Base-by-base conservation (phyloP, 2,797 vertebrate genomes). In the Coracias cyanogaster region DNA sequence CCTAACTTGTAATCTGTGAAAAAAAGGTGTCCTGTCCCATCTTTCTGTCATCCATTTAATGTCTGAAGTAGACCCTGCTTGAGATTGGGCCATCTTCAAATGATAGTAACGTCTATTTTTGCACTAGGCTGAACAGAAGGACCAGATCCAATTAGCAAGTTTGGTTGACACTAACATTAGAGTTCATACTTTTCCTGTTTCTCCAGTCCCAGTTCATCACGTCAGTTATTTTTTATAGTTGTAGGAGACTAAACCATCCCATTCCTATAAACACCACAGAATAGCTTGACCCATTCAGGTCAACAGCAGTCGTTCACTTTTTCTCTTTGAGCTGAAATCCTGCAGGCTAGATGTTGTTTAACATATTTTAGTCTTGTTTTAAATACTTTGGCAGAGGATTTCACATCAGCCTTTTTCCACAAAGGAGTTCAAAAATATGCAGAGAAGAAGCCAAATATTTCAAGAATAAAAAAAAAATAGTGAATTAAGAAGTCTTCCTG, bases 341-440 rank as follows among this genome's bases (percentile, higher is more conserved):
- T 87, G 7, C 8, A 73, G 48, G 28, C 45, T 74, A 62, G 62
- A 39, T 72, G 20, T 70, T 84, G 8, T 43, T 96, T 65, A 61
- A 35, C 3, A 6, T 67, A 70, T 73, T 92, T 93, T 1, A 0
- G 84, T 91, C 35, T 61, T 9, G 60, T 61, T 91, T 64, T 35
- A 81, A 88, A 84, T 86, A 17, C 10, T 83, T 81, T 95, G 46
- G 61, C 71, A 93, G 41, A 80, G 21, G 25, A 58, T 89, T 91
- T 76, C 69, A 73, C 12, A 16, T 71, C 31, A 73, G 20, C 21
- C 6, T 60, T 90, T 82, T 93, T 70, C 49, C 29, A 66, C 69
- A 87, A 55, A 93, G 72, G 43, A 81, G 15, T 73, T 92, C 24
- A 85, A 72, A 93, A 73, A 61, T 52, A 82, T 57, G 8, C 48